Conservation (phyloP, 2,888 invertebrate species). For the Cotesia congregata region DNA sequence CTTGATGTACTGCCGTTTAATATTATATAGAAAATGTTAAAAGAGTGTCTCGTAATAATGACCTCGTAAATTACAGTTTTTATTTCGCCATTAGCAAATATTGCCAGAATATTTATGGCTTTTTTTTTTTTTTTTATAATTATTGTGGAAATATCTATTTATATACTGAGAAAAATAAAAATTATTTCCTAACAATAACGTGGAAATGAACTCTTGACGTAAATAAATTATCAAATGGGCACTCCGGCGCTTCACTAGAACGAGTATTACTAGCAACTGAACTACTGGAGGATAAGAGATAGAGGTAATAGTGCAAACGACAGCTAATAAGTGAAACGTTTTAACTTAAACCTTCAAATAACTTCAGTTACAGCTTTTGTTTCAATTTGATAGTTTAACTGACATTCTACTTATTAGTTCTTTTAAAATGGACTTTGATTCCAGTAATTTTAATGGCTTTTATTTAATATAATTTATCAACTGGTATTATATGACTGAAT, state of each 20-base stretch:
- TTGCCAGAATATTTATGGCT: too few relatives aligned
- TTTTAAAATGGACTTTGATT: background rate
- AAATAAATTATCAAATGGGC: slow-evolving; percentile 26
- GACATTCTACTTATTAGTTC: background rate
- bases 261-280: too few relatives aligned
- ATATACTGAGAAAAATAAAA: too few relatives aligned
- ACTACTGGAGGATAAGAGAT: background rate
- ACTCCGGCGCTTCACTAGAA: background rate
- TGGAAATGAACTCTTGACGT: slow-evolving; percentile 4
- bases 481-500: too few relatives aligned
- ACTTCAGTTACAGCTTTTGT: slow-evolving; percentile 1
- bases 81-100: background rate
- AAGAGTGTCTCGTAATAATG: background rate
- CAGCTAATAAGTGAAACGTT: slow-evolving; percentile 14
- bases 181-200: background rate
- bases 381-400: background rate
- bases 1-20: background rate
- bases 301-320: slow-evolving; percentile 16
- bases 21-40: background rate
- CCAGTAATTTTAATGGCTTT: background rate
- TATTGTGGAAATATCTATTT: too few relatives aligned
- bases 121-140: too few relatives aligned
- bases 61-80: slow-evolving; percentile 6
- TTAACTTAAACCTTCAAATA: background rate
- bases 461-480: background rate